Evolutionary conservation across 2,797 vertebrate genomes (phyloP).

Genomic region (Pyrocephalus nanus): DNA sequence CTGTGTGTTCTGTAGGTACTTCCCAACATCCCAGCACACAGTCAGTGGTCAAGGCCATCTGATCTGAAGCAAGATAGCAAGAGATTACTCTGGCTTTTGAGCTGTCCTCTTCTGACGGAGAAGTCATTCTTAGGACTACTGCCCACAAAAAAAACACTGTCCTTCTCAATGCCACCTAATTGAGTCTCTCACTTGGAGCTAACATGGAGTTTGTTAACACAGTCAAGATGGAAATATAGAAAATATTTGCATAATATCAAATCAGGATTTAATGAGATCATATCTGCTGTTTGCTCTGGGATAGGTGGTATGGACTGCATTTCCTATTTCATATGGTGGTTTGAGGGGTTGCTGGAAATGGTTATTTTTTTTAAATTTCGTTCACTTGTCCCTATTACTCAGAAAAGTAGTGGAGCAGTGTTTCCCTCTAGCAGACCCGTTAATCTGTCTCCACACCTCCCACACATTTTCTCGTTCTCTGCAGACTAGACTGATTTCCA

Average conservation of each 20-base stretch:
- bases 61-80: background rate
- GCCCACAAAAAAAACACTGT: background rate
- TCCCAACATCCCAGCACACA: background rate
- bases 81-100: background rate
- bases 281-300: background rate
- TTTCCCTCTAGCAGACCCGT: background rate
- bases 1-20: background rate
- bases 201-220: background rate
- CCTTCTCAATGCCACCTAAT: background rate
- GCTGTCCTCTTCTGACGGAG: background rate
- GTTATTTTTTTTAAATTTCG: background rate
- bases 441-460: rapidly evolving
- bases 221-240: background rate
- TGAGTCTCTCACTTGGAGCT: background rate
- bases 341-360: background rate
- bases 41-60: background rate
- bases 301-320: background rate
- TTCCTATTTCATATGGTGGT: background rate
- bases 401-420: background rate
- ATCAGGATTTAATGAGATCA: background rate
- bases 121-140: background rate
- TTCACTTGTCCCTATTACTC: background rate
- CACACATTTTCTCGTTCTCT: background rate
- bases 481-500: background rate
- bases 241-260: background rate